Base-by-base conservation (phyloP, 2,888 invertebrate species). In the Drosophila mimetica region DNA sequence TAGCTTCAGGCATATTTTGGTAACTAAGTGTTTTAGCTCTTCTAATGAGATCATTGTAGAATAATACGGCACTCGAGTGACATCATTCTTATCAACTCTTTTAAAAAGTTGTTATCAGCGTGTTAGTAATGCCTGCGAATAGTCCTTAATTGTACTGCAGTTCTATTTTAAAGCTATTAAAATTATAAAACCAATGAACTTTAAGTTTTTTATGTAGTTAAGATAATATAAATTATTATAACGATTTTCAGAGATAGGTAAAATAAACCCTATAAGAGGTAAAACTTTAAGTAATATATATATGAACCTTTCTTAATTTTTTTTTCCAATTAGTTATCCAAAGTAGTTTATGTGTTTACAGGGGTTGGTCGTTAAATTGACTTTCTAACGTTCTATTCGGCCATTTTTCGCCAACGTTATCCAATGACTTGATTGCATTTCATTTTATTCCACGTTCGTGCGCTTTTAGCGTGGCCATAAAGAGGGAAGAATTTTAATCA, bases 391-490 rank as follows among this genome's bases (percentile, higher is more conserved):
- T 67, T 75, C 65, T 63, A 60, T 73, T 79, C 79, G 82, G 86
- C 82, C 82, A 82, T 82, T 82, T 82, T 82, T 71, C 37, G 65
- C 25, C n/a, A 18, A 22, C 70, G 70, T 63, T 57, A 44, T 41
- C 82, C 82, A 82, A 82, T 82, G 73, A 73, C 36, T 75, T 73
- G 48, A 76, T 55, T 61, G 82, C 88, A 79, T 14, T 66, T 46
- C 41, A 78, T 85, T 78, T 78, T 79, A 85, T 87, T 63, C 79
- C 72, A 71, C 47, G 37, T 25, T 48, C 57, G 39, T 58, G 9
- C 57, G 64, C 86, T 85, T 85, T 81, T 87, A 87, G 82, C 82
- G 37, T 76, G 72, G 20, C 67, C 72, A 87, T 82, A 87, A 82
- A 82, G 71, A 59, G 30, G 60, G 44, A 67, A 64, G 47, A 46